Percentiles rank a stretch among this genome's conserved stretches.
These are phyloP conservation scores for Agelastica alni DNA, from an alignment of 2,888 invertebrate genomes.

Conservation along the genomic window DNA sequence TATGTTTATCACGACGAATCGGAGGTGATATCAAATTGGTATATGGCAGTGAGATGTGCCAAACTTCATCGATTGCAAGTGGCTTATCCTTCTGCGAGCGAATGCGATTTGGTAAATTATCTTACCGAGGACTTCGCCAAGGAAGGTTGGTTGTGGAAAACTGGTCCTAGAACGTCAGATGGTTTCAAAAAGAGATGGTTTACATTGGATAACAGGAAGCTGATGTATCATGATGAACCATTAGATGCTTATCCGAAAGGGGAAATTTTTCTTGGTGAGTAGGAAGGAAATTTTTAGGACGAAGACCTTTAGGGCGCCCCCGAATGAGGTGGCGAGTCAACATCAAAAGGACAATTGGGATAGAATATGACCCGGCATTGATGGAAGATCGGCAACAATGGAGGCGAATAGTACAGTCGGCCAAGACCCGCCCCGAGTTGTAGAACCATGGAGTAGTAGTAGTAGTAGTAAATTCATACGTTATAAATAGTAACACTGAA, in stretches of 20 bases:
- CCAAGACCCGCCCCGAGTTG: too few relatives aligned
- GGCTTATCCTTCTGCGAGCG: conserved; percentile 78
- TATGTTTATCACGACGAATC: conserved; percentile 86
- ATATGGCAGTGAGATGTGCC: conserved; percentile 68
- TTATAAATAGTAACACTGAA: too few relatives aligned
- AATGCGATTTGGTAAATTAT: conserved; percentile 71
- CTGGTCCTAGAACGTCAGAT: conserved; percentile 80
- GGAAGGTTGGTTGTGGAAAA: conserved; percentile 90
- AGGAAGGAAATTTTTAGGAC: too few relatives aligned
- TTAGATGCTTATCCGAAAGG: conserved; percentile 89
- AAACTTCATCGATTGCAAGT: conserved; percentile 77
- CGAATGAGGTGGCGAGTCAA: too few relatives aligned
- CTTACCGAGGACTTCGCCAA: conserved; percentile 81
- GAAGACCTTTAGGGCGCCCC: too few relatives aligned
- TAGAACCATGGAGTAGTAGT: too few relatives aligned
- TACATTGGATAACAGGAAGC: conserved; percentile 82
- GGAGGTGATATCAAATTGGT: conserved; percentile 85
- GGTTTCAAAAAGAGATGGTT: conserved; percentile 88
- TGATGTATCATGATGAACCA: conserved; percentile 92
- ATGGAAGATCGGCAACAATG: too few relatives aligned
- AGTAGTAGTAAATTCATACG: too few relatives aligned
- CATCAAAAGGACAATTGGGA: not conserved
- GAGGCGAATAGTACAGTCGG: too few relatives aligned
- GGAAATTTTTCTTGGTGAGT: conserved; percentile 80
- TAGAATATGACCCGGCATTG: too few relatives aligned